Conservation (phyloP, 1,140 invertebrate species). For the Acyrthosiphon pisum region DNA sequence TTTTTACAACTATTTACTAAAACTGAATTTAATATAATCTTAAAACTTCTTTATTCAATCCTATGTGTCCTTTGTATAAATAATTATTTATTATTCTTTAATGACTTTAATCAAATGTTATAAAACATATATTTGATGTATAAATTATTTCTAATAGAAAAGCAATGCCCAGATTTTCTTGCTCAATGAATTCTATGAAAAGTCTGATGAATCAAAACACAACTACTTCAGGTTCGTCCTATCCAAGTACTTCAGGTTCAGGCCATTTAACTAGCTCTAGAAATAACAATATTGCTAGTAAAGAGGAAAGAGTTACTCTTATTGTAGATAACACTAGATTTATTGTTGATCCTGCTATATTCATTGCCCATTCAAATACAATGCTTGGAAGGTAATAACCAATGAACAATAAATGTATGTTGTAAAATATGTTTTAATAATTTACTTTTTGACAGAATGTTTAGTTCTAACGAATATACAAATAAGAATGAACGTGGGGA, state of each 20-base stretch:
- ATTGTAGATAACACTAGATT: constrained; percentile 94
- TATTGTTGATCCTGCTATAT: constrained; percentile 83
- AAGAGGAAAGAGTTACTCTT: constrained; percentile 82
- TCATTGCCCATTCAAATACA: constrained; percentile 90
- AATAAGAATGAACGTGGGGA: constrained; percentile 95
- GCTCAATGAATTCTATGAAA: constrained; percentile 53
- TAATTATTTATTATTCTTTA: not conserved
- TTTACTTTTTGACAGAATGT: constrained; percentile 78
- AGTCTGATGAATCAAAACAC: constrained; percentile 54
- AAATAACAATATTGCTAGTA: constrained; percentile 52
- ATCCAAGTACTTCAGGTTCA: constrained; percentile 39
- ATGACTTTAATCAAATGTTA: not conserved
- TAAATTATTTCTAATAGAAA: constrained; percentile 58
- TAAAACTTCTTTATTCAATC: not conserved
- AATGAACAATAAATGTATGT: constrained; percentile 6
- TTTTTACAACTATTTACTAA: not conserved
- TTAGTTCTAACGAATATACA: constrained; percentile 92
- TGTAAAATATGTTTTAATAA: not conserved
- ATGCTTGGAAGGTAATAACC: constrained; percentile 80
- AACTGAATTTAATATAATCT: not conserved
- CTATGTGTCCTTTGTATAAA: not conserved
- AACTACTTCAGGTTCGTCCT: constrained; percentile 35
- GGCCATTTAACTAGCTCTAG: constrained; percentile 61
- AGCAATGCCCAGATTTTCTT: constrained; percentile 58
- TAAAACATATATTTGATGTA: not conserved